A percentile compares a stretch with the other conserved stretches of the same genome.
phyloP scores from a whole-genome alignment of 2,113 vertebrate genomes.

The Okapia johnstoni region DNA sequence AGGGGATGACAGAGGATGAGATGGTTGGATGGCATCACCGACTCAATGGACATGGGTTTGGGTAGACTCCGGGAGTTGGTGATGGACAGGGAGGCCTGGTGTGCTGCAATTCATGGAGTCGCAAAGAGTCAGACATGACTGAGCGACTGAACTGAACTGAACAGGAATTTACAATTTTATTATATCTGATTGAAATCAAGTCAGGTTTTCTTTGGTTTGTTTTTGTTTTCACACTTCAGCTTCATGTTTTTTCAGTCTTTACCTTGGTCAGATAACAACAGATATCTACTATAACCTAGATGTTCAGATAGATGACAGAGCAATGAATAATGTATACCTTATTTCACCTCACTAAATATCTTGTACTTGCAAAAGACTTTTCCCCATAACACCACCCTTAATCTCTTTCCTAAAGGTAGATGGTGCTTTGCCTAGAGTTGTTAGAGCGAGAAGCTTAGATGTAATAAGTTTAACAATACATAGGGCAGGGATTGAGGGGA shows the following conservation, averaged over 20 bases:
- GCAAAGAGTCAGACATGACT: no score
- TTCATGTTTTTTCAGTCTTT: neutral
- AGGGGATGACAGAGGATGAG: no score
- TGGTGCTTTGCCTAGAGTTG: neutral
- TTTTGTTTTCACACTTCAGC: neutral
- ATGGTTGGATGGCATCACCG: no score
- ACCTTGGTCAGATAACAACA: neutral
- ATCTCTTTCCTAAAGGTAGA: neutral
- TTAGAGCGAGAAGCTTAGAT: neutral
- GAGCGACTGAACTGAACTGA: no score
- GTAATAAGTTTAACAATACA: neutral
- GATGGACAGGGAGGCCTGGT: no score
- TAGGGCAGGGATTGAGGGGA: accelerated
- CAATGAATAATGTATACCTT: neutral
- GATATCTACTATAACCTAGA: neutral
- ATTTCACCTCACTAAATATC: neutral
- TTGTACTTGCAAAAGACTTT: neutral
- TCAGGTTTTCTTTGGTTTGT: neutral
- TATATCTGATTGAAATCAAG: neutral
- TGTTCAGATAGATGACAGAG: neutral
- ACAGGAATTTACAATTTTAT: neutral
- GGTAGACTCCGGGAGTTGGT: no score
- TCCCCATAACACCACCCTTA: neutral
- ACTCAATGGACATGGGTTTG: no score
- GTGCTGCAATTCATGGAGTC: no score